A percentile compares a stretch with the other conserved stretches of the same genome.
Conservation (phyloP, 2,113 vertebrate species). For the Xenopus tropicalis region DNA sequence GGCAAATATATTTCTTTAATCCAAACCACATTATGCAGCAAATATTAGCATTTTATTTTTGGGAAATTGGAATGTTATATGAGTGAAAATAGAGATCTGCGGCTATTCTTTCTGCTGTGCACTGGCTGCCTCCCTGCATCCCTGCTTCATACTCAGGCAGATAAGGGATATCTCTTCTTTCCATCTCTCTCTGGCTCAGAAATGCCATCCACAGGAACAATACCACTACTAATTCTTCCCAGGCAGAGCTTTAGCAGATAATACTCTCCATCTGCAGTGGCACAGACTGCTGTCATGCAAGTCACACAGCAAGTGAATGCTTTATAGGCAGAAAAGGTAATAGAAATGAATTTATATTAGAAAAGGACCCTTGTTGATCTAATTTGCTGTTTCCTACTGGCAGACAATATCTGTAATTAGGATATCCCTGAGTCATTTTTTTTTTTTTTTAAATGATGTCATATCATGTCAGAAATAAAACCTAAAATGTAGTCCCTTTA, state of each 20-base stretch:
- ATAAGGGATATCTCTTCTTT: constrained; percentile 9
- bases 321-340: too few species aligned
- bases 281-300: neutral
- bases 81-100: neutral
- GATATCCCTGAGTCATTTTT: too few species aligned
- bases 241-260: constrained; percentile 3
- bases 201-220: constrained; percentile 27
- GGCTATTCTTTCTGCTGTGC: neutral
- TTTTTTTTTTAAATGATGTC: too few species aligned
- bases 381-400: too few species aligned
- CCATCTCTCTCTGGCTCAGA: constrained; percentile 22
- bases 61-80: neutral
- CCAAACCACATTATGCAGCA: neutral
- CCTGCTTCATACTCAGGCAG: neutral
- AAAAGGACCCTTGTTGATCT: too few species aligned
- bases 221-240: constrained; percentile 12
- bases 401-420: too few species aligned
- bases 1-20: too few species aligned
- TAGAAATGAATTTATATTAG: too few species aligned
- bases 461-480: too few species aligned
- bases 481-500: too few species aligned
- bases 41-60: neutral
- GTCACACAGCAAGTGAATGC: too few species aligned
- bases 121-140: neutral
- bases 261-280: constrained; percentile 16